A percentile compares a stretch with the other conserved stretches of the same genome.
phyloP scores from a whole-genome alignment of 2,797 vertebrate species.

The Gastrophryne carolinensis region DNA sequence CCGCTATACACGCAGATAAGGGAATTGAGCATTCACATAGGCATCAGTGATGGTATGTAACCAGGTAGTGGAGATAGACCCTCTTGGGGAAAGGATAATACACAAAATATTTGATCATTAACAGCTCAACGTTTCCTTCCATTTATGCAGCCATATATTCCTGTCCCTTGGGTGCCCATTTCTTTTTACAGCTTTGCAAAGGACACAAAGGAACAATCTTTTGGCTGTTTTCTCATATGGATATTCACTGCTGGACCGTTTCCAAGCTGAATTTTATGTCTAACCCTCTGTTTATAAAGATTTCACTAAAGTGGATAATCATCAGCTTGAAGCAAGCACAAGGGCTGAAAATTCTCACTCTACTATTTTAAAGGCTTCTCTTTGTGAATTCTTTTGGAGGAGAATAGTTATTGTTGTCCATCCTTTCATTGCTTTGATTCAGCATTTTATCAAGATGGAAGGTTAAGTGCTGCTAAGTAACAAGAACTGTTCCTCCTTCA shows the following conservation, averaged over 20 bases:
- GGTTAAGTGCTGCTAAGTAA: no score
- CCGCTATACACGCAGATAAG: not conserved
- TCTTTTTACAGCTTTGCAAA: not conserved
- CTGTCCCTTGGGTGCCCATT: not conserved
- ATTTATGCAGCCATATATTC: not conserved
- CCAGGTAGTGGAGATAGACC: not conserved
- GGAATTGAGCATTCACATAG: not conserved
- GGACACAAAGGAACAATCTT: not conserved
- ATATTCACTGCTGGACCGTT: not conserved
- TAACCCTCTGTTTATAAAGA: not conserved
- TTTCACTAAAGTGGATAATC: slow-evolving; percentile 17
- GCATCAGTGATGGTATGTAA: not conserved
- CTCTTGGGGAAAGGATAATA: not conserved
- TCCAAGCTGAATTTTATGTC: not conserved
- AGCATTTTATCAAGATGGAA: no score
- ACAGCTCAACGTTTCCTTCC: not conserved
- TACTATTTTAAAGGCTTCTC: no score
- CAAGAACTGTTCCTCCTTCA: no score
- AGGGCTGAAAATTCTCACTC: no score
- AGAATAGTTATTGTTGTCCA: not conserved
- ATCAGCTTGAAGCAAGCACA: not conserved
- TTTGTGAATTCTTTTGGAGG: not conserved
- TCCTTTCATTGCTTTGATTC: no score
- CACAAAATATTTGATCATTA: not conserved
- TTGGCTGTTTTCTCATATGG: not conserved